phyloP scores from a whole-genome alignment of 2,888 invertebrate genomes.

The Chrysina gloriosa region DNA sequence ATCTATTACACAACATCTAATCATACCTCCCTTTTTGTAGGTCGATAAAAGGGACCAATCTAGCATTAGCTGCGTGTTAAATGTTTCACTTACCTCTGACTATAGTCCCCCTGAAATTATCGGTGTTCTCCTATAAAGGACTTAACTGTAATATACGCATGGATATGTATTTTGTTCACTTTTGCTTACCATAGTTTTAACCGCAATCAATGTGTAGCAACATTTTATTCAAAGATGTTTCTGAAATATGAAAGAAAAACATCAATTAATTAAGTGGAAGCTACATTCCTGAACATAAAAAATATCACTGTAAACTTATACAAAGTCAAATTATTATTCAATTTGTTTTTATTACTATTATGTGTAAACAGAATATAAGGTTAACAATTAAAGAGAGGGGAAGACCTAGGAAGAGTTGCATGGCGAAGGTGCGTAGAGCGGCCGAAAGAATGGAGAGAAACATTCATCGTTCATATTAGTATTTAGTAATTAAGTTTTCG shows the following conservation, averaged over 20 bases:
- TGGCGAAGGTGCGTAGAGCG: too few species aligned
- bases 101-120: slow-evolving; percentile 61
- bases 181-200: slow-evolving; percentile 43
- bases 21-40: slow-evolving; percentile 32
- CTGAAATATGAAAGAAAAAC: slow-evolving; percentile 21
- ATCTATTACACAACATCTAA: slow-evolving; percentile 40
- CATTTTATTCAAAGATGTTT: slow-evolving; percentile 38
- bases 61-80: too few species aligned
- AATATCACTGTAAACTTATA: too few species aligned
- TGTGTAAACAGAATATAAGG: too few species aligned
- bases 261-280: neutral
- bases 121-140: slow-evolving; percentile 58
- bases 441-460: too few species aligned
- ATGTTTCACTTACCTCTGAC: slow-evolving; percentile 53
- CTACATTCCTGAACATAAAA: neutral
- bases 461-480: too few species aligned
- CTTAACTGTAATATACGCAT: neutral
- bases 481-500: too few species aligned
- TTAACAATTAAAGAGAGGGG: too few species aligned
- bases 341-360: too few species aligned
- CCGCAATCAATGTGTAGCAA: slow-evolving; percentile 45
- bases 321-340: too few species aligned
- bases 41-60: too few species aligned
- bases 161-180: neutral
- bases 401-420: too few species aligned